Percentiles rank a stretch among this genome's conserved stretches.
phyloP scores from a whole-genome alignment of 2,113 vertebrate genomes.

The Cygnus atratus region DNA sequence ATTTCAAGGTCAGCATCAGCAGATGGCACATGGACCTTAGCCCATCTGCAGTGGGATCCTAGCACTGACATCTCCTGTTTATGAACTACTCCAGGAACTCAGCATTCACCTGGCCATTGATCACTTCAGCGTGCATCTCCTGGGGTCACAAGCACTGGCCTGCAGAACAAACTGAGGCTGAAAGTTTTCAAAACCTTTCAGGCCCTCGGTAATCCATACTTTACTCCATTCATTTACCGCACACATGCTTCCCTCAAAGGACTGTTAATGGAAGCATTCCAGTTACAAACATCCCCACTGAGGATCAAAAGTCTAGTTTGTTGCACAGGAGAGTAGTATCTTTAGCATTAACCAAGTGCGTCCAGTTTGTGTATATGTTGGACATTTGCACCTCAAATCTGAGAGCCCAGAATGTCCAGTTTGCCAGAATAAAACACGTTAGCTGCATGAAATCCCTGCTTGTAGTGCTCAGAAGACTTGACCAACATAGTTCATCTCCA shows the following conservation, averaged over 20 bases:
- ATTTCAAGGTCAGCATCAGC: neutral
- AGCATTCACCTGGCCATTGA: neutral
- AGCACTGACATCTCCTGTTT: neutral
- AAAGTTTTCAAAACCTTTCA: neutral
- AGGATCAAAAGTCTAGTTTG: neutral
- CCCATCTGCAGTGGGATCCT: neutral
- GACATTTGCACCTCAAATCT: neutral
- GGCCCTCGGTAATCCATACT: neutral
- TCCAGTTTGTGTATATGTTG: neutral
- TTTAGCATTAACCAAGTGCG: neutral
- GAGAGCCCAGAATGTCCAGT: neutral
- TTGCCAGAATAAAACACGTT: neutral
- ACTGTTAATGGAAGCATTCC: neutral
- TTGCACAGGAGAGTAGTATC: neutral
- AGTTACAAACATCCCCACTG: neutral
- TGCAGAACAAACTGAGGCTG: neutral
- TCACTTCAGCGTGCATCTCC: neutral
- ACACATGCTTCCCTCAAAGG: neutral
- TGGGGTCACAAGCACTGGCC: neutral
- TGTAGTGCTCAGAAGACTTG: neutral
- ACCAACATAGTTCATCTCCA: neutral
- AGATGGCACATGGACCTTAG: neutral
- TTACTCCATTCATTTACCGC: neutral
- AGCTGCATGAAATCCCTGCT: neutral
- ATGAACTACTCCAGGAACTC: neutral